Base-by-base conservation (phyloP, 2,797 vertebrate species). In the Sebastes oblongus region DNA sequence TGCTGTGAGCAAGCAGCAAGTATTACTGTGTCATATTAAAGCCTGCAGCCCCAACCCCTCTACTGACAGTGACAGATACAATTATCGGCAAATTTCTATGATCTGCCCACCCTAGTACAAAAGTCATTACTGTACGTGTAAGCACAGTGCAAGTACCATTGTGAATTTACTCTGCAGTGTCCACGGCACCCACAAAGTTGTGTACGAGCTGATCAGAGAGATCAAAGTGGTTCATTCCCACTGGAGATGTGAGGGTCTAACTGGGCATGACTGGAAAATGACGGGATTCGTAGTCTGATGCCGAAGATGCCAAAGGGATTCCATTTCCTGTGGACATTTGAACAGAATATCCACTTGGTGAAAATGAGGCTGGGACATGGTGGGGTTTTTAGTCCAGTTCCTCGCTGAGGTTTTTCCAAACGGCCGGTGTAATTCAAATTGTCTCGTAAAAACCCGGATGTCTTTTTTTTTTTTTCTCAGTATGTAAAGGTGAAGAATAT, bases 401-500 rank as follows among this genome's bases (percentile, higher is more conserved):
- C 42, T 36, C 18, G n/a, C 54, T 50, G 9, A 72, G 22, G n/a
- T 72, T 76, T 66, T 66, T 62, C 29, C 25, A 72, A 72, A 75
- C 77, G 65, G 59, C 72, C 6, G 11, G 22, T 5, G 1, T 52
- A 39, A 56, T 89, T 61, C 62, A 83, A 25, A 74, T 66, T 76
- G 77, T 67, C 69, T 77, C 67, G 24, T 61, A 58, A 82, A 82
- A 79, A 67, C 39, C 55, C 6, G 3, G 24, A 61, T 60, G 16
- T 81, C 8, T 5, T 52, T 74, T 72, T 59, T 72, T 74, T 72
- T 64, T 74, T 74, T 83, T 74, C 29, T 81, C 70, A 55, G 46
- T 70, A 52, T 70, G 80, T 80, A 80, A 89, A 80, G 46, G 73
- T 86, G 75, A 88, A 75, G 73, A 83, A 69, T 83, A 85, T 75